Evolutionary conservation across 2,888 invertebrate genomes (phyloP), one percentile per base, ranked within the genome.

Genomic region (Acleris holmiana): DNA sequence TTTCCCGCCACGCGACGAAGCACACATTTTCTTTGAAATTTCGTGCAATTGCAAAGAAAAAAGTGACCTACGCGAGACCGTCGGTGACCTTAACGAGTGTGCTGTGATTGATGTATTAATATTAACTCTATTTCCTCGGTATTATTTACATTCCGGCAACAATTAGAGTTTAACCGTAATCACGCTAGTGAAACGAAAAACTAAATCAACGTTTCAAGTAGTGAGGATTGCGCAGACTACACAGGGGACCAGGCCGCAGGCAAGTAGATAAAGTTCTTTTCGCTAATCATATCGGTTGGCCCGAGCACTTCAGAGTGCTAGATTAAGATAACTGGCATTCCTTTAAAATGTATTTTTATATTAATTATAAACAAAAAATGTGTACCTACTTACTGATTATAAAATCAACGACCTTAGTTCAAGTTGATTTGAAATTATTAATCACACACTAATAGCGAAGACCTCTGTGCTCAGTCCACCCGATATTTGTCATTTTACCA

Each of bases 21-120:
- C 76, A 81, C 85, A 84, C 85, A 83, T 90, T 91, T 91, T 91
- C 91, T 92, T 92, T 92, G 91, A 92, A 87, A 92, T 86, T 91
- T 90, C 87, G 86, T 74, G 85, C 70, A 88, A 87, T 86, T 92
- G 91, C 91, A 92, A 92, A 92, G 91, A 91, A 87, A 89, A 80
- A 85, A 88, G 90, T 88, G 88, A 84, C 79, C 72, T 69, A 73
- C 79, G 85, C 84, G 86, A 79, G 78, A 85, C 77, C 76, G 79
- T 83, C 73, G 80, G 89, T 90, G 89, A 86, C 83, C 79, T 76
- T 75, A 82, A 65, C 65, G 75, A 83, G 91, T 89, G 90, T 83
- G 73, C 80, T 87, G 92, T 91, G 90, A 84, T 86, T 83, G 70
- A 82, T 85, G 73, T 79, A 84, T 82, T 75, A 74, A 73, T 74